Base-by-base conservation (phyloP, 2,113 vertebrate genomes). In the Chamaea fasciata region DNA sequence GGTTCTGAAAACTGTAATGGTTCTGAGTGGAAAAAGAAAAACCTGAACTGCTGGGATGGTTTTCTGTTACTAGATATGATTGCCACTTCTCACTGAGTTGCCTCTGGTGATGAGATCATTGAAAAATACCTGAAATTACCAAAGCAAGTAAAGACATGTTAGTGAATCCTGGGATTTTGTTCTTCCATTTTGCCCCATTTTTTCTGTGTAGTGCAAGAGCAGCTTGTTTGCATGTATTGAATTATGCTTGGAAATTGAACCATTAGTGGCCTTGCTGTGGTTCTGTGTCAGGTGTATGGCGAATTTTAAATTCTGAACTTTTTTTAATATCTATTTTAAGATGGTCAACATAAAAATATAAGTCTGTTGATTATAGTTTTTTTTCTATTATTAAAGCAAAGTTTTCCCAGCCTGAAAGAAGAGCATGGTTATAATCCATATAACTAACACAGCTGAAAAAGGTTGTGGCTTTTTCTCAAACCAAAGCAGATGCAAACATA, bases 231-330 rank as follows among this genome's bases (percentile, higher is more conserved):
- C 80, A 70, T 94, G 79, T 81, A 63, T 87, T 84, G 90, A 94
- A 71, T 94, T 86, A 60, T 80, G 68, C 96, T 95, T 94, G 70
- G 94, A 96, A 97, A 81, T 73, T 13, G 94, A 89, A 95, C 89
- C 76, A 26, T 86, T 94, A 81, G 64, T 94, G 74, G 74, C 60
- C 79, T 83, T 89, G 18, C 77, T 94, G 42, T 96, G 83, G 59
- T 93, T 96, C 79, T 95, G 19, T 92, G 64, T 93, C 89, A 97
- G 76, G 33, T 85, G 41, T 96, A 70, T 86, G 93, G 49, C 33
- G 0, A 50, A 59, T 85, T 90, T 57, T 74, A 90, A 96, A 93
- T 88, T 95, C 75, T 95, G 49, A 52, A 21, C 67, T 93, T 97
- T 87, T 87, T 64, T 7, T 7, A 20, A 19, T 90, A 77, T 69